Percentiles rank a stretch among this genome's conserved stretches.
Conservation (phyloP, 1,140 invertebrate species). For the Drosophila littoralis region DNA sequence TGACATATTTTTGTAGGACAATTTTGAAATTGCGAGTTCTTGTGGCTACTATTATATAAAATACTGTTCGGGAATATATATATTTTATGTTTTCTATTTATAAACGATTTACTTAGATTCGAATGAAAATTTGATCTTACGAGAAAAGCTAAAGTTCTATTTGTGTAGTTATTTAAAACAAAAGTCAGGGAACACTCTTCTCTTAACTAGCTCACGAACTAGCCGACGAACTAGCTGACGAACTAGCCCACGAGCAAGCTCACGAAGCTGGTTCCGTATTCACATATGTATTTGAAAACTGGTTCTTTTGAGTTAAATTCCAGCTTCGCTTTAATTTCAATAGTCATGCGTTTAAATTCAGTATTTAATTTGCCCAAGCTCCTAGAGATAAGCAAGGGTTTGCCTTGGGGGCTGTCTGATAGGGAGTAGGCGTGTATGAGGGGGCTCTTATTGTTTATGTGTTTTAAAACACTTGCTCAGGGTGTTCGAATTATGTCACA, state of each 20-base stretch:
- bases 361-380: background rate
- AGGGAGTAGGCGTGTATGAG: background rate
- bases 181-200: background rate
- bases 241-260: too few relatives aligned
- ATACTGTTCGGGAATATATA: background rate
- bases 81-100: background rate
- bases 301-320: too few relatives aligned
- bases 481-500: too few relatives aligned
- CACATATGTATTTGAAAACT: too few relatives aligned
- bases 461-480: background rate
- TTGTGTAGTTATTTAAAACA: background rate
- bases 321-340: too few relatives aligned
- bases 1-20: slow-evolving; percentile 15
- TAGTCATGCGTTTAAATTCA: background rate
- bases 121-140: background rate
- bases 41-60: background rate
- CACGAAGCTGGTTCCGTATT: too few relatives aligned
- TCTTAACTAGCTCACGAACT: too few relatives aligned
- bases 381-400: background rate
- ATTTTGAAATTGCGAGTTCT: slow-evolving; percentile 8
- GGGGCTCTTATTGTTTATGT: background rate
- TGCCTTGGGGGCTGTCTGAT: background rate
- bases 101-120: background rate
- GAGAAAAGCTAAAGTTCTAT: background rate
- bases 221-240: too few relatives aligned